Base-by-base conservation (phyloP, 1,140 invertebrate species). In the Scaptodrosophila lebanonensis region DNA sequence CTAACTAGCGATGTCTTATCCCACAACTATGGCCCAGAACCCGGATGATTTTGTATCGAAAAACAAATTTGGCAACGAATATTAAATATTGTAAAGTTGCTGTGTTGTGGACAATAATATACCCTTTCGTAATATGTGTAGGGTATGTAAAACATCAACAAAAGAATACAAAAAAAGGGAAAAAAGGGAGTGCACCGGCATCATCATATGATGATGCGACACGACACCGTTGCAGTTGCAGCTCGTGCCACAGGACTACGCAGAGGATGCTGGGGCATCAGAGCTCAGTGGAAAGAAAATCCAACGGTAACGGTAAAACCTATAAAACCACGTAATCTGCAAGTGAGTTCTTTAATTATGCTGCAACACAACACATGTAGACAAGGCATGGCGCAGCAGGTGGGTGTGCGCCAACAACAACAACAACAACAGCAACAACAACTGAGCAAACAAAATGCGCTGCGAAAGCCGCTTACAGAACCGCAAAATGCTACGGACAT, bases 271-370 rank as follows among this genome's bases (percentile, higher is more conserved):
- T 29, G 11, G 1, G 18, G n/a, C 18, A 9, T n/a, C n/a, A n/a
- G n/a, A n/a, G n/a, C n/a, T n/a, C n/a, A 18, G n/a, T 35, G 49
- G 29, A 25, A 6, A 33, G 58, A 35, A 25, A 48, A 56, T 63
- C 61, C 59, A 66, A 63, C 57, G 63, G 63, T 54, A 66, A 52
- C 57, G 62, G 62, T 62, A 57, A 53, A 58, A 77, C 53, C 73
- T 71, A 72, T 77, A 73, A 79, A 79, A 73, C 73, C 73, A 82
- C 68, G 75, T 79, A 79, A 79, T 73, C 73, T 79, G 68, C 65
- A 73, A 79, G 73, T 67, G 73, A 79, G 73, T 79, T 79, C 73
- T 79, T 79, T 79, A 79, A 79, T 79, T 79, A 79, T 79, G 75
- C 75, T 79, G 73, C 59, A 79, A 50, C 47, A 53, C 65, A 64